Conservation (phyloP, 2,797 vertebrate genomes). For the Chelidonichthys spinosus region DNA sequence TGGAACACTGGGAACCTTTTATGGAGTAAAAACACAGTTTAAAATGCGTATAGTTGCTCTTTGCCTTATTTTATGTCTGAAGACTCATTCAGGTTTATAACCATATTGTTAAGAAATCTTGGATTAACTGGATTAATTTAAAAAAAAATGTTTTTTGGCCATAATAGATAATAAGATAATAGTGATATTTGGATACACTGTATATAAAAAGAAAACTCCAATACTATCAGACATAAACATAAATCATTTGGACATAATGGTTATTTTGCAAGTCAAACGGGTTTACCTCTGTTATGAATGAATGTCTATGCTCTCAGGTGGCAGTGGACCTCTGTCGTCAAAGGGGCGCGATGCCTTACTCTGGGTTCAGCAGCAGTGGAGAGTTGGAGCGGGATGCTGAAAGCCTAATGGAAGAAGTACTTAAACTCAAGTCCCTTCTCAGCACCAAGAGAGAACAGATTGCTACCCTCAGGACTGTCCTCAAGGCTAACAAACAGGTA, state of each 20-base stretch:
- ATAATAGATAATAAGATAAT: neutral
- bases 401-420: slow-evolving; percentile 87
- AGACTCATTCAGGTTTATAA: neutral
- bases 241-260: no score
- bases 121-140: slow-evolving; percentile 3
- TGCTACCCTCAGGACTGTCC: slow-evolving; percentile 89
- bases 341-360: slow-evolving; percentile 82
- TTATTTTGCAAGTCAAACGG: neutral
- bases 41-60: neutral
- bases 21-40: neutral
- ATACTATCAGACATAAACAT: neutral
- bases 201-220: neutral
- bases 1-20: slow-evolving; percentile 13
- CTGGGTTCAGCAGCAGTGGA: slow-evolving; percentile 67
- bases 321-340: slow-evolving; percentile 86
- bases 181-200: neutral
- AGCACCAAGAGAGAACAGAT: slow-evolving; percentile 93
- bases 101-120: neutral
- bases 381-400: slow-evolving; percentile 87
- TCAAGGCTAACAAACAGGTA: slow-evolving; percentile 93
- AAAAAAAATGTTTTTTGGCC: neutral
- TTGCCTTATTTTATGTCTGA: neutral
- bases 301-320: slow-evolving; percentile 69
- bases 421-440: slow-evolving; percentile 90
- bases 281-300: neutral